These are phyloP conservation scores for Lophotis ruficrista DNA, from an alignment of 2,113 vertebrate species.

Conservation along the genomic window DNA sequence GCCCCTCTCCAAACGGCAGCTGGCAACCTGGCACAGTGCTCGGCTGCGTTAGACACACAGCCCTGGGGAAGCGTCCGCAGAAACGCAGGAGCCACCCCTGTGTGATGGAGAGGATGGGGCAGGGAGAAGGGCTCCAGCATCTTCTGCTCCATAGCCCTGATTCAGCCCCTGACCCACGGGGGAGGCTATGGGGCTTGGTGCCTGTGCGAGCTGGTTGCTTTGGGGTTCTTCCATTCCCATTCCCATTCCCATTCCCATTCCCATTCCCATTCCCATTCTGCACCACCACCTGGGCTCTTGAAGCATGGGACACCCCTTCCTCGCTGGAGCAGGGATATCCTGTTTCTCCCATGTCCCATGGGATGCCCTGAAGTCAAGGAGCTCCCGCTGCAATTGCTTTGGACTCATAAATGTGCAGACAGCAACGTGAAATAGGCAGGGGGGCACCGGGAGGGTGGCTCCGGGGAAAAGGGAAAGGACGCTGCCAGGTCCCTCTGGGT, in stretches of 20 bases:
- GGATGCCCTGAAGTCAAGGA: background rate
- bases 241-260: background rate
- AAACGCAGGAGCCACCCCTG: background rate
- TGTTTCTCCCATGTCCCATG: background rate
- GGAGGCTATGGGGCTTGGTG: background rate
- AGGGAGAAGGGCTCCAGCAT: background rate
- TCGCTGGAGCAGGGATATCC: background rate
- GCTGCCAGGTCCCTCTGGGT: background rate
- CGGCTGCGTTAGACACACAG: background rate
- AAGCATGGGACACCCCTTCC: background rate
- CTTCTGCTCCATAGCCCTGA: background rate
- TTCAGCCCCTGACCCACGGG: fast-evolving
- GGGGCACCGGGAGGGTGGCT: background rate
- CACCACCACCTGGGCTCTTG: background rate
- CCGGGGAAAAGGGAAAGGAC: background rate
- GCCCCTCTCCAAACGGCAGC: conserved; percentile 47
- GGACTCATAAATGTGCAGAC: background rate
- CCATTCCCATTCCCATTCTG: fast-evolving
- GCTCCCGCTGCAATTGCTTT: background rate
- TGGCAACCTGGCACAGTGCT: background rate
- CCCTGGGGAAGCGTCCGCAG: background rate
- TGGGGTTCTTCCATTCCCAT: background rate
- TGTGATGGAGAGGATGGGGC: background rate
- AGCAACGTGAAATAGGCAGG: background rate
- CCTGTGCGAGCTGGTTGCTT: background rate